Base-by-base conservation (phyloP, 2,888 invertebrate genomes). In the Chloroclysta siterata region DNA sequence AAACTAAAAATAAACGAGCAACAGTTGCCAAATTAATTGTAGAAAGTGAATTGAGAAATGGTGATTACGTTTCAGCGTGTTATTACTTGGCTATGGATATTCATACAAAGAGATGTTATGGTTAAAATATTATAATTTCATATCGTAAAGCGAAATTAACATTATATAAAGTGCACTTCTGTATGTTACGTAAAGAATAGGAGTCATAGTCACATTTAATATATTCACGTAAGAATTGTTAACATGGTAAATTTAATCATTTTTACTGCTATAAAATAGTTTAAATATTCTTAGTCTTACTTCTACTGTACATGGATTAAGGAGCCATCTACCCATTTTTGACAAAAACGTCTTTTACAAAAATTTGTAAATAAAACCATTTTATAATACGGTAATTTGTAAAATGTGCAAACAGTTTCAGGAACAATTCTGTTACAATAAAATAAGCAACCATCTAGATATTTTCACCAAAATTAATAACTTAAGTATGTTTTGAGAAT, bases 41-140 rank as follows among this genome's bases (percentile, higher is more conserved):
- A 65, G 65, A 65, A 65, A 65, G 65, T 65, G 44, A 50, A 61
- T 55, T 58, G 61, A 65, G 54, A 58, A 51, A 52, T 58, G 51
- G 33, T 65, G 57, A 65, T 65, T 61, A 15, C 64, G 13, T 36
- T 65, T 60, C 48, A 60, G 39, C 39, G 11, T 60, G 36, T 11
- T 10, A 63, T 64, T 52, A 64, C 42, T n/a, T 52, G 22, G 48
- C 55, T 44, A 29, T 48, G 52, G 15, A 47, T 63, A 50, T 33
- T 52, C 42, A 55, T 50, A 15, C 48, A n/a, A n/a, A 41, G 41
- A 61, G 60, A 58, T 58, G 53, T 57, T 58, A 63, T 39, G 17
- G 52, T 47, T 50, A 47, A 58, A 47, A 58, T 58, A 57, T 53
- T 60, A 44, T 53, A 60, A 65, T 57, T 60, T 39, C 5, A 29